Percentiles rank a stretch among this genome's conserved stretches.
These are phyloP conservation scores for Ictalurus punctatus DNA, from an alignment of 2,113 vertebrate genomes.

Conservation along the genomic window DNA sequence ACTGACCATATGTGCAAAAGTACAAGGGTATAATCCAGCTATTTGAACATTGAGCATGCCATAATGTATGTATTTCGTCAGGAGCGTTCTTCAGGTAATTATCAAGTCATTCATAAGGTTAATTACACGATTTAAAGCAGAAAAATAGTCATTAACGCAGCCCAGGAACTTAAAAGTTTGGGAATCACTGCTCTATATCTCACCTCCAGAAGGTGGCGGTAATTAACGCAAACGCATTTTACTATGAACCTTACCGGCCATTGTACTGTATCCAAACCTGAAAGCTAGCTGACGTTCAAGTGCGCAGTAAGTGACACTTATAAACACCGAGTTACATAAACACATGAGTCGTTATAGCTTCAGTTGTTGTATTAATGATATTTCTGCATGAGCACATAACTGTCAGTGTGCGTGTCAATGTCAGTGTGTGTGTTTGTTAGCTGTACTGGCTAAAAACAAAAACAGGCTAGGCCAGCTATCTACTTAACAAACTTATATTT, in stretches of 20 bases:
- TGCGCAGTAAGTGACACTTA: slow-evolving; percentile 21
- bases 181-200: background rate
- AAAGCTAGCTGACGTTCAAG: background rate
- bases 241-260: background rate
- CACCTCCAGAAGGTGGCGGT: slow-evolving; percentile 1
- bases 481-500: background rate
- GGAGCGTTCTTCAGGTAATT: background rate
- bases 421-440: background rate
- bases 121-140: background rate
- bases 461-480: background rate
- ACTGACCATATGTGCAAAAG: background rate
- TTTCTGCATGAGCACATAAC: background rate
- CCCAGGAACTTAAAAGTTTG: background rate
- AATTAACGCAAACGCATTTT: background rate
- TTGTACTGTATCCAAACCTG: slow-evolving; percentile 1
- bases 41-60: background rate
- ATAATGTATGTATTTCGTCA: background rate
- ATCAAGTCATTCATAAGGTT: background rate
- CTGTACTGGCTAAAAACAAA: background rate
- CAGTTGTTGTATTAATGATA: background rate
- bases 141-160: background rate
- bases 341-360: background rate
- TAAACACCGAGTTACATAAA: background rate
- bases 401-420: background rate
- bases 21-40: background rate